Base-by-base conservation (phyloP, 2,888 invertebrate genomes). In the Petrolisthes manimaculis region DNA sequence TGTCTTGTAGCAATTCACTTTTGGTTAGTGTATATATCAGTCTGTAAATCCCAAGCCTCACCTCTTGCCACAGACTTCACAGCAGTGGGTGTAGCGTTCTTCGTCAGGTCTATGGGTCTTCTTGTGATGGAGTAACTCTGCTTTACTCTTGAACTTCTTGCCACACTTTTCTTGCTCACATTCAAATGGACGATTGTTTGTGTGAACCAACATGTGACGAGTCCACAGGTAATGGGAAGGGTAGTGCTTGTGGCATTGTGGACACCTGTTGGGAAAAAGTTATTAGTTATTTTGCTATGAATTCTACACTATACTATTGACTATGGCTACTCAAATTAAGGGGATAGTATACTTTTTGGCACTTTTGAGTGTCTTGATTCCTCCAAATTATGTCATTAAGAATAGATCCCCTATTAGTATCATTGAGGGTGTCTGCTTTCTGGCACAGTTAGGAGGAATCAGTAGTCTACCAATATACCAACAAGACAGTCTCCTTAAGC, bases 31-130 rank as follows among this genome's bases (percentile, higher is more conserved):
- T 37, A 37, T 37, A 37, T 37, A 37, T 37, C 37, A 37, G 37
- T 37, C 37, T 1, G 37, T 37, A 37, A 37, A 37, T 37, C 37
- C 0, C 37, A 37, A 2, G 21, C 77, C 88, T 69, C 37, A 89
- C 89, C 89, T 89, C 67, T 89, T 89, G 14, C 89, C 89, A 85
- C 89, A 89, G n/a, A 85, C 67, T 71, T 89, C 89, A 78, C 89
- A 89, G 83, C 89, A 89, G 71, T 89, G 89, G 4, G 85, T 89
- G 71, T 89, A 89, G 37, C 89, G 85, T 78, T 89, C 89, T 71
- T 89, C 89, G 71, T 81, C 71, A 2, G 89, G 89, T 24, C 71
- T 61, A 85, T 89, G 89, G 55, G 69, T 79, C 24, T 82, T 89
- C 78, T 86, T 82, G 61, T 89, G 89, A 21, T 77, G 82, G 51